Percentiles rank a stretch among this genome's conserved stretches.
These are phyloP conservation scores for Nansenia antarctica DNA, from an alignment of 2,113 vertebrate species.

Conservation along the genomic window DNA sequence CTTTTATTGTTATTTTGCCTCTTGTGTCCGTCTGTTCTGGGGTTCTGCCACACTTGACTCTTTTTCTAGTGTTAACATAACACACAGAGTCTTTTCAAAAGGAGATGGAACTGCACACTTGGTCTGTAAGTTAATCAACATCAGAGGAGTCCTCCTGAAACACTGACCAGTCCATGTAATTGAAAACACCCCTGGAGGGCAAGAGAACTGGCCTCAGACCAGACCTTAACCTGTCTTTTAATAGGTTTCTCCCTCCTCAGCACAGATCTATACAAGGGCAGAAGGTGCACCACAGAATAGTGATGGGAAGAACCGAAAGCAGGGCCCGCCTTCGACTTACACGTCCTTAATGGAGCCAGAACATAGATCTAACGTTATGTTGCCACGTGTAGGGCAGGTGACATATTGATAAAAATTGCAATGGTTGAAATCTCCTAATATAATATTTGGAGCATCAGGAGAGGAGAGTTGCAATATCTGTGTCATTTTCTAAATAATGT, in stretches of 20 bases:
- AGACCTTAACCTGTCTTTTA: neutral
- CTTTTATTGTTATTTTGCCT: no score
- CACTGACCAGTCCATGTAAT: constrained; percentile 8
- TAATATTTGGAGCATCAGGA: neutral
- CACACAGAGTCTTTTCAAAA: no score
- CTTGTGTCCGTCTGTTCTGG: no score
- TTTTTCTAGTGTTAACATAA: no score
- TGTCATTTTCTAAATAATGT: no score
- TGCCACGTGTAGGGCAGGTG: neutral
- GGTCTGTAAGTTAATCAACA: no score
- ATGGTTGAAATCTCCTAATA: no score
- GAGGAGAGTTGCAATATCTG: neutral
- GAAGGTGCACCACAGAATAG: neutral
- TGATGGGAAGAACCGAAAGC: constrained; percentile 1
- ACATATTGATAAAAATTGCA: constrained; percentile 15
- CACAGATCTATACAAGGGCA: neutral
- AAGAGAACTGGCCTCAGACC: neutral
- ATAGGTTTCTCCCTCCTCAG: neutral
- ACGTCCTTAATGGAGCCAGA: no score
- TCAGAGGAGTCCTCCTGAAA: no score
- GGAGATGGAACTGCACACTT: no score
- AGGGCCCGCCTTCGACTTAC: neutral
- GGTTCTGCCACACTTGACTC: no score
- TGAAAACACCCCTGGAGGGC: constrained; percentile 7
- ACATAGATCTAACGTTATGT: neutral